Base-by-base conservation (phyloP, 2,888 invertebrate species). In the Odontothrips loti region DNA sequence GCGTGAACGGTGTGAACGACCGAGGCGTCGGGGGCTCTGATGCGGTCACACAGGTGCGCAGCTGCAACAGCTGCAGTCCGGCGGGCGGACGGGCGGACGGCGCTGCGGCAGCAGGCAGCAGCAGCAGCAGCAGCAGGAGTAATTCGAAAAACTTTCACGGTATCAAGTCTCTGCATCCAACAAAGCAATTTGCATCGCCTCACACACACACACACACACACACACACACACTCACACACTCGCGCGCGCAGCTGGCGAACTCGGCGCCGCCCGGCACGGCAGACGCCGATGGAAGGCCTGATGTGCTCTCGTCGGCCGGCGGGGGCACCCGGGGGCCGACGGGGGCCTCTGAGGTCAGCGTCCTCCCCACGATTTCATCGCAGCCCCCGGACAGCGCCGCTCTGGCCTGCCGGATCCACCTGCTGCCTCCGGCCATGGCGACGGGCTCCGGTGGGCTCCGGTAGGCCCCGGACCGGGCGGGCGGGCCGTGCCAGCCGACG, bases 171-270 rank as follows among this genome's bases (percentile, higher is more conserved):
- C 58, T 58, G 58, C 58, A 58, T 58, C 58, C 58, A 58, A 58
- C 58, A 58, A 58, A 58, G 58, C 58, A 58, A 58, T 58, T 58
- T 58, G 58, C 58, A 58, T 58, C 58, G 58, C 58, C 58, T 58
- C 58, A 20, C 17, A 20, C 58, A 51, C 34, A 6, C 34, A 43
- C 34, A 43, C 34, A 43, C 34, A 43, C 34, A 43, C 34, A 43
- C 34, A 20, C 17, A 20, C 58, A 51, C 34, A 6, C 34, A 43
- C 34, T 4, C 34, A 43, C 34, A 43, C 34, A 43, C 34, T 4
- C 34, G 34, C 34, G 34, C 34, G 34, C 34, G 34, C 34, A 43
- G 34, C 34, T 43, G 34, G 34, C 34, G 34, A 43, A 4, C 34
- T 43, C 34, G 6, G 34, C 34, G 34, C 34, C 34, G 34, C 34